Evolutionary conservation across 2,888 invertebrate genomes (phyloP).

Genomic region (Abrostola tripartita): DNA sequence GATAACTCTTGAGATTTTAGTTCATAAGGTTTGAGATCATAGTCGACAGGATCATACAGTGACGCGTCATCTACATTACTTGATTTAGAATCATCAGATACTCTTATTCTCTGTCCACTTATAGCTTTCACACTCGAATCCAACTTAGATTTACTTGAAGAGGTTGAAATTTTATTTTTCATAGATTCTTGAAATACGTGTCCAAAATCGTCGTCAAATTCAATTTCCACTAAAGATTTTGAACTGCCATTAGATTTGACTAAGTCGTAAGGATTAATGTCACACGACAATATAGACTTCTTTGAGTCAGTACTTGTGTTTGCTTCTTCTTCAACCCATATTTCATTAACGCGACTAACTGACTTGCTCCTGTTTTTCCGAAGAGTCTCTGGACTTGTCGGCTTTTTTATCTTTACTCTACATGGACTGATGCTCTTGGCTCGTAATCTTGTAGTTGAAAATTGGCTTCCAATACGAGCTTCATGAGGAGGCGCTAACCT

Average conservation of each 20-base stretch:
- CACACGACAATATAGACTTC: slow-evolving; percentile 94
- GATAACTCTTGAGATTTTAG: slow-evolving; percentile 74
- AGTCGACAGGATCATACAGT: slow-evolving; percentile 83
- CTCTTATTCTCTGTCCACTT: slow-evolving; percentile 91
- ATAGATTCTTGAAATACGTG: slow-evolving; percentile 79
- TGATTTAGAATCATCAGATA: slow-evolving; percentile 87
- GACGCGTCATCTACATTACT: slow-evolving; percentile 77
- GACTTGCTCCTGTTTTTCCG: slow-evolving; percentile 83
- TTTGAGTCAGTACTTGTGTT: slow-evolving; percentile 75
- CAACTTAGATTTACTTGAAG: slow-evolving; percentile 73
- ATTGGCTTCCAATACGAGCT: slow-evolving; percentile 86
- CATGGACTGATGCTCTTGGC: slow-evolving; percentile 89
- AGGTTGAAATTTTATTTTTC: slow-evolving; percentile 72
- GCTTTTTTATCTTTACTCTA: slow-evolving; percentile 86
- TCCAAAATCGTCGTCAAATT: slow-evolving; percentile 86
- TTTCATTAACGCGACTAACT: slow-evolving; percentile 83
- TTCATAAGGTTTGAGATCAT: slow-evolving; percentile 84
- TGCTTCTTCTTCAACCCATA: slow-evolving; percentile 81
- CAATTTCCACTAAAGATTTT: slow-evolving; percentile 84
- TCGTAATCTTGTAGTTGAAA: slow-evolving; percentile 82
- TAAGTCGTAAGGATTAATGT: slow-evolving; percentile 95
- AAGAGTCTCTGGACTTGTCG: slow-evolving; percentile 77
- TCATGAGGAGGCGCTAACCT: slow-evolving; percentile 91
- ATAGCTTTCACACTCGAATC: slow-evolving; percentile 90
- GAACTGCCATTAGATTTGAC: slow-evolving; percentile 88